phyloP scores from a whole-genome alignment of 2,797 vertebrate species.

The Pangasius djambal region DNA sequence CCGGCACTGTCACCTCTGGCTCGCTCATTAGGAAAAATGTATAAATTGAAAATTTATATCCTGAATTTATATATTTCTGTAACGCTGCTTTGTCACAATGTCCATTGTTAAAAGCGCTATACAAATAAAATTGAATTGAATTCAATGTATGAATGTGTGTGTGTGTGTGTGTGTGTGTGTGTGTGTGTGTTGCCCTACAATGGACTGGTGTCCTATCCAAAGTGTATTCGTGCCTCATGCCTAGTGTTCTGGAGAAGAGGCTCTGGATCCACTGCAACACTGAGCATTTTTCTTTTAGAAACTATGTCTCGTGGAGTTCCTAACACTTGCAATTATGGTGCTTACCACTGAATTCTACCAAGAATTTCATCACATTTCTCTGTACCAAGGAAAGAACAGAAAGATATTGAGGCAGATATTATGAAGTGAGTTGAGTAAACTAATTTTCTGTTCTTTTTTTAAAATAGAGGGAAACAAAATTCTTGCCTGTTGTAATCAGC shows the following conservation, averaged over 20 bases:
- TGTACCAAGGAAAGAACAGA: not conserved
- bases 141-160: not conserved
- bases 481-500: not conserved
- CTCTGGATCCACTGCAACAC: not conserved
- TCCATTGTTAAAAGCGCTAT: too few relatives aligned
- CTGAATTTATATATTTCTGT: too few relatives aligned
- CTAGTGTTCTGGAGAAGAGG: not conserved
- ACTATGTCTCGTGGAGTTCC: not conserved
- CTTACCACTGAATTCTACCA: not conserved
- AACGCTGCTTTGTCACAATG: too few relatives aligned
- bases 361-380: not conserved
- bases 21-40: too few relatives aligned
- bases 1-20: too few relatives aligned
- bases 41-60: too few relatives aligned
- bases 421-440: not conserved
- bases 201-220: not conserved
- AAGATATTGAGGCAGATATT: not conserved
- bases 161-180: not conserved
- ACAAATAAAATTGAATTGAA: too few relatives aligned
- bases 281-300: not conserved
- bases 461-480: not conserved
- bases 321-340: not conserved
- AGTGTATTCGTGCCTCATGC: not conserved
- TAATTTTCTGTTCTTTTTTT: not conserved
- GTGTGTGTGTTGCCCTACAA: not conserved